Base-by-base conservation (phyloP, 2,888 invertebrate species). In the Schizotus pectinicornis region DNA sequence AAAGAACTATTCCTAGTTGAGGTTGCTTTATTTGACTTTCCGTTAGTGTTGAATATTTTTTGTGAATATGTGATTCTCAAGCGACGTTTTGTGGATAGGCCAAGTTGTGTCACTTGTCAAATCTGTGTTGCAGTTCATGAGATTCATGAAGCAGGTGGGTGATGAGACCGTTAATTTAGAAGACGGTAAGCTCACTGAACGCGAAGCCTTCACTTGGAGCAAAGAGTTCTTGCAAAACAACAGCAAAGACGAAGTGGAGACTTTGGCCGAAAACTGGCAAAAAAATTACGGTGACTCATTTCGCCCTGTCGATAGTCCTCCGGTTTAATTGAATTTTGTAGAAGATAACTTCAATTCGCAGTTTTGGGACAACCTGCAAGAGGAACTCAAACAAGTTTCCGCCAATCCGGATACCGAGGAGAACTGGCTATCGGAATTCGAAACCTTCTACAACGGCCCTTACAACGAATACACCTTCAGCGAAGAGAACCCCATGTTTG, bases 401-500 rank as follows among this genome's bases (percentile, higher is more conserved):
- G 36, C 11, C 5, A 14, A 22, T 6, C 81, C 92, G 37, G 88
- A 91, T 54, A 84, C 88, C 12, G 82, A 84, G 14, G 81, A 81
- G 56, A 32, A 31, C 12, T 94, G 94, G 94, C 81, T 89, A 42
- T 84, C 88, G 36, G 88, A 89, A 64, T 87, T 84, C 68, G 83
- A 83, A 53, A 83, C 84, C 55, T 85, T 82, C 70, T 84, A 86
- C 60, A 86, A 88, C 71, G 63, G 64, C 41, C 84, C 85, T 0
- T 86, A 86, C 68, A 87, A 86, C 70, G 85, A 90, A 63, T 95
- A 95, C 74, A 81, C 82, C 68, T 95, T 95, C 79, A 84, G 87
- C 49, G 88, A 92, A 71, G 89, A 94, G 34, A 98, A 98, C 84
- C 90, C 94, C 7, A 90, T 95, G 88, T 81, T 85, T 45, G 87